phyloP scores from a whole-genome alignment of 1,140 invertebrate species.

The Babylonia areolata region DNA sequence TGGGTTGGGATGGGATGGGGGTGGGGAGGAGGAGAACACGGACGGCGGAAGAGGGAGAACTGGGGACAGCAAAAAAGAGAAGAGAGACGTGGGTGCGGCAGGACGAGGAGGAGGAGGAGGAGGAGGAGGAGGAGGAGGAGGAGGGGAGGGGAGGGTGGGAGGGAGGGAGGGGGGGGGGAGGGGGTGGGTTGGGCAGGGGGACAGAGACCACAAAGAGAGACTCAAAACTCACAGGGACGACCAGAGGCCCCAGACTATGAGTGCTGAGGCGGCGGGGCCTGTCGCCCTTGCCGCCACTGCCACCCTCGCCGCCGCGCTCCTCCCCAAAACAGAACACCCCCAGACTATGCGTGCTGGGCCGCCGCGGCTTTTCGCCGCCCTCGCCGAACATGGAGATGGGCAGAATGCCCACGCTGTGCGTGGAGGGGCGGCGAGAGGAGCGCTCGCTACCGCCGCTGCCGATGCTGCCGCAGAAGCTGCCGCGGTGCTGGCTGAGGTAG shows the following conservation, averaged over 20 bases:
- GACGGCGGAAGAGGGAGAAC: no score
- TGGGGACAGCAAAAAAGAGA: no score
- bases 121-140: neutral
- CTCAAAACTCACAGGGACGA: slow-evolving; percentile 69
- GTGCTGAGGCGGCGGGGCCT: slow-evolving; percentile 64
- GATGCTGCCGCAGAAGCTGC: slow-evolving; percentile 34
- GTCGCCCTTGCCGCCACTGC: slow-evolving; percentile 45
- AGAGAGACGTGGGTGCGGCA: no score
- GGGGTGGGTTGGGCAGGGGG: no score
- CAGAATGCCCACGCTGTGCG: slow-evolving; percentile 69
- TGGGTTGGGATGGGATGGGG: no score
- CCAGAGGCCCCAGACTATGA: slow-evolving; percentile 64
- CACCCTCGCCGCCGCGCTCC: slow-evolving; percentile 40
- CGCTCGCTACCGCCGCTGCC: slow-evolving; percentile 23
- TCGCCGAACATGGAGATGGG: slow-evolving; percentile 71
- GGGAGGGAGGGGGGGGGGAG: no score
- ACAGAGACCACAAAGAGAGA: no score
- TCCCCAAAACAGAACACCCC: slow-evolving; percentile 66
- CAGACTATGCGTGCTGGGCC: slow-evolving; percentile 71
- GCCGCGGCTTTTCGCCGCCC: slow-evolving; percentile 62
- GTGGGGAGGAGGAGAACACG: no score
- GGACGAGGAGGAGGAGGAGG: neutral
- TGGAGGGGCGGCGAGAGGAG: slow-evolving; percentile 59
- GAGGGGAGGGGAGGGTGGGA: no score
- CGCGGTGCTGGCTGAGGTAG: slow-evolving; percentile 55